Evolutionary conservation across 2,113 vertebrate genomes (phyloP).

Genomic region (Malurus elegans): DNA sequence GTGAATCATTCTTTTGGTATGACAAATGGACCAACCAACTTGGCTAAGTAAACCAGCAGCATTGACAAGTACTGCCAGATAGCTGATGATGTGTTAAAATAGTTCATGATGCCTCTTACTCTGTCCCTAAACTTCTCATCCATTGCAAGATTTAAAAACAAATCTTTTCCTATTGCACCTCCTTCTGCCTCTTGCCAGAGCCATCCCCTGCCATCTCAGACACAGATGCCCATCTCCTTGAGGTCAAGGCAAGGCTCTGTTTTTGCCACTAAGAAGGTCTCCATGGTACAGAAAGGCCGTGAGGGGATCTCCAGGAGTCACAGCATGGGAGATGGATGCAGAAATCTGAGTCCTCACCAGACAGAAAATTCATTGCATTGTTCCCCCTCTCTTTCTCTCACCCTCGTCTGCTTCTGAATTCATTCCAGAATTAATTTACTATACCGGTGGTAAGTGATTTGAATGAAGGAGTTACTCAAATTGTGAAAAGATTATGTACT

Average conservation of each 20-base stretch:
- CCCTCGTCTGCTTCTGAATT: background rate
- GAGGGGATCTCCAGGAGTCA: background rate
- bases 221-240: background rate
- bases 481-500: conserved; percentile 23
- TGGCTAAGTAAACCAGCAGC: background rate
- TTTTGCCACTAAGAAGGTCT: background rate
- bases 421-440: background rate
- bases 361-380: rapidly evolving
- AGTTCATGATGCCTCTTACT: background rate
- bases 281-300: background rate
- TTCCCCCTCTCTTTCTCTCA: background rate
- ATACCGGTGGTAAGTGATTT: background rate
- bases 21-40: background rate
- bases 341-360: background rate
- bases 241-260: background rate
- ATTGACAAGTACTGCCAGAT: background rate
- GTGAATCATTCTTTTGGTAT: background rate
- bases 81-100: background rate
- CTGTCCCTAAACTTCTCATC: background rate
- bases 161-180: background rate
- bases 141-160: background rate
- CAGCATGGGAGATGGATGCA: rapidly evolving
- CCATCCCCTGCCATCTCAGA: rapidly evolving
- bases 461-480: background rate
- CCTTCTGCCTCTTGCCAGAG: too few species aligned